phyloP scores from a whole-genome alignment of 2,797 vertebrate species.

The Hemibagrus guttatus region DNA sequence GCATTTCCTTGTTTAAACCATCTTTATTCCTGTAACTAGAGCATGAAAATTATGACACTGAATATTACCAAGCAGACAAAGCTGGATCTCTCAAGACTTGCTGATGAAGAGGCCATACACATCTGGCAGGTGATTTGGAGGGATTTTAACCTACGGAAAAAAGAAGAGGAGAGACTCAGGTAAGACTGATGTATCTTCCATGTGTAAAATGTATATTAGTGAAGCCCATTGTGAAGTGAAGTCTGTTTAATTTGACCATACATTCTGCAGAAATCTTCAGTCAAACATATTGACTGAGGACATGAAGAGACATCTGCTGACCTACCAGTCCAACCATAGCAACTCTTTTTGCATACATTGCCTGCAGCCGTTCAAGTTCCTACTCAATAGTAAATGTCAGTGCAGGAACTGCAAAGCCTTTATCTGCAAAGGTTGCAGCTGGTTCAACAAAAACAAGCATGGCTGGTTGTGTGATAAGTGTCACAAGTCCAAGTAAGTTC shows the following conservation, averaged over 20 bases:
- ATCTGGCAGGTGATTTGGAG: slow-evolving; percentile 89
- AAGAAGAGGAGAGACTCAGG: slow-evolving; percentile 89
- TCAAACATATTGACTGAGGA: slow-evolving; percentile 76
- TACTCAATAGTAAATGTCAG: slow-evolving; percentile 73
- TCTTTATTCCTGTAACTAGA: not conserved
- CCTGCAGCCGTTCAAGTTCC: slow-evolving; percentile 81
- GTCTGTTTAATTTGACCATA: not conserved
- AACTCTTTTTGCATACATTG: slow-evolving; percentile 81
- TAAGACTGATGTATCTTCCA: slow-evolving; percentile 62
- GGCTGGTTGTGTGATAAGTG: slow-evolving; percentile 83
- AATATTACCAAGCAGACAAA: slow-evolving; percentile 73
- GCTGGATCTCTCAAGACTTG: slow-evolving; percentile 91
- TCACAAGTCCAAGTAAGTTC: slow-evolving; percentile 72
- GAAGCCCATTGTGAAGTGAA: not conserved
- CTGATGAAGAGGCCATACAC: slow-evolving; percentile 89
- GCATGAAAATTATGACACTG: slow-evolving; percentile 54
- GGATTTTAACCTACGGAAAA: slow-evolving; percentile 88
- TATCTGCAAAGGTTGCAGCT: slow-evolving; percentile 79
- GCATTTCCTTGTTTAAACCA: not conserved
- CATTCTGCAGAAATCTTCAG: slow-evolving; percentile 75
- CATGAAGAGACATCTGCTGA: slow-evolving; percentile 75
- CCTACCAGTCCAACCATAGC: slow-evolving; percentile 68
- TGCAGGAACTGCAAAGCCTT: slow-evolving; percentile 79
- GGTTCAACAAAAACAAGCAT: slow-evolving; percentile 74
- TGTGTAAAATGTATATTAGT: not conserved